Evolutionary conservation across 2,113 vertebrate genomes (phyloP).

Genomic region (Puma concolor): DNA sequence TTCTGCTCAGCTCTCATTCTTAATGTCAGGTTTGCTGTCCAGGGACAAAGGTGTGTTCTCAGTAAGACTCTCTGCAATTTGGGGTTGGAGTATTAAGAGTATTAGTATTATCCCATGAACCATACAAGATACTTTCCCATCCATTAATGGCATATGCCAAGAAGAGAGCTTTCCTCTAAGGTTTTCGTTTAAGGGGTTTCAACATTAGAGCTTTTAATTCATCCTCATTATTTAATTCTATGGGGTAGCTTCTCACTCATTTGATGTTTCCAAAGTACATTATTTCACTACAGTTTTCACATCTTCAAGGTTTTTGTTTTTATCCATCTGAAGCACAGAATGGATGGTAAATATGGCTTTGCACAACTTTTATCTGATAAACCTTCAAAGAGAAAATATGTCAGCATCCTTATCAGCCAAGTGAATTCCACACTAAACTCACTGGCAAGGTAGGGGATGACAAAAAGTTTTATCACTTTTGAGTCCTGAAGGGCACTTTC

Average conservation of each 20-base stretch:
- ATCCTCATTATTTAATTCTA: not conserved
- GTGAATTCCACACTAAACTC: not conserved
- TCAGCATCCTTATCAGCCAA: constrained; percentile 39
- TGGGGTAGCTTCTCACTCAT: not conserved
- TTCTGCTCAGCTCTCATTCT: not conserved
- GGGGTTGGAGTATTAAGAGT: not conserved
- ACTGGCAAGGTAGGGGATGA: not conserved
- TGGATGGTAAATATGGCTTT: not conserved
- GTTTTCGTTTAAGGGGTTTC: not conserved
- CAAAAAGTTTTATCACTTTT: constrained; percentile 49
- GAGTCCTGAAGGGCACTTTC: constrained; percentile 51
- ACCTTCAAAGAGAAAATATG: constrained; percentile 56
- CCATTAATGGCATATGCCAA: not conserved
- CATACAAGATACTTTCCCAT: not conserved
- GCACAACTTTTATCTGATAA: constrained; percentile 38
- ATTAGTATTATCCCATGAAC: not conserved
- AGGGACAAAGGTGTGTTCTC: not conserved
- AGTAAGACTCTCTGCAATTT: not conserved
- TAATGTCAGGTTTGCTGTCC: not conserved
- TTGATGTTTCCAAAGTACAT: not conserved
- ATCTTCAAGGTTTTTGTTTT: not conserved
- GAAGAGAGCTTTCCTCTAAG: not conserved
- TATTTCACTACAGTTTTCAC: not conserved
- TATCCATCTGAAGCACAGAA: not conserved
- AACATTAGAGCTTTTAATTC: not conserved